phyloP scores from a whole-genome alignment of 1,140 invertebrate genomes.

The Leptoteleia sp. region DNA sequence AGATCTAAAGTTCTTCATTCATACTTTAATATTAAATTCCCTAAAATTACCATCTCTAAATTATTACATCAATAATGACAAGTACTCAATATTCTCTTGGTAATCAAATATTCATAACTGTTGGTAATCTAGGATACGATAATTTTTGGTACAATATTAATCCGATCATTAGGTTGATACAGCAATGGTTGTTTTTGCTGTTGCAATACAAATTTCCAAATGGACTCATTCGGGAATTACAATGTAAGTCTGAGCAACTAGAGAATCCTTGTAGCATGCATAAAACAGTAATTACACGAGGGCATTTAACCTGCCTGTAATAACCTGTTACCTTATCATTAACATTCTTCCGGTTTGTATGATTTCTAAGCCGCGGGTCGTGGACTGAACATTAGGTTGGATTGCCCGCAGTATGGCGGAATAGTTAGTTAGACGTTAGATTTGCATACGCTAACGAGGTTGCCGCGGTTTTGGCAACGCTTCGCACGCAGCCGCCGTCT shows the following conservation, averaged over 20 bases:
- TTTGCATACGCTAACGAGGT: constrained; percentile 82
- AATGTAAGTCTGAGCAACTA: neutral
- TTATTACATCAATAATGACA: too few species aligned
- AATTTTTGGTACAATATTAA: too few species aligned
- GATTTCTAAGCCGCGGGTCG: constrained; percentile 73
- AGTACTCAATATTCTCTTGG: too few species aligned
- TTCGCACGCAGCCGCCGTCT: constrained; percentile 70
- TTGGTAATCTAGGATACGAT: too few species aligned
- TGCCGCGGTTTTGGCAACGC: constrained; percentile 83
- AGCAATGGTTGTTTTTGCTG: too few species aligned
- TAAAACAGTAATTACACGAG: constrained; percentile 31
- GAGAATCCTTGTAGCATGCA: constrained; percentile 7
- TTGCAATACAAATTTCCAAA: too few species aligned
- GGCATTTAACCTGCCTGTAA: constrained; percentile 16
- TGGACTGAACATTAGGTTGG: constrained; percentile 73
- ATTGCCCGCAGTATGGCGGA: constrained; percentile 69
- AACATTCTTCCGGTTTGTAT: constrained; percentile 70
- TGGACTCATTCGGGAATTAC: too few species aligned
- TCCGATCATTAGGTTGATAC: too few species aligned
- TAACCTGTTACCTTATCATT: constrained; percentile 68
- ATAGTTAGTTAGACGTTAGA: constrained; percentile 77
- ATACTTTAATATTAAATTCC: too few species aligned
- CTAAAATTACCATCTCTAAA: too few species aligned
- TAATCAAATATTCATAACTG: too few species aligned
- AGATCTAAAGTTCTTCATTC: too few species aligned